Evolutionary conservation across 1,140 invertebrate genomes (phyloP).

Genomic region (Drusus annulatus): DNA sequence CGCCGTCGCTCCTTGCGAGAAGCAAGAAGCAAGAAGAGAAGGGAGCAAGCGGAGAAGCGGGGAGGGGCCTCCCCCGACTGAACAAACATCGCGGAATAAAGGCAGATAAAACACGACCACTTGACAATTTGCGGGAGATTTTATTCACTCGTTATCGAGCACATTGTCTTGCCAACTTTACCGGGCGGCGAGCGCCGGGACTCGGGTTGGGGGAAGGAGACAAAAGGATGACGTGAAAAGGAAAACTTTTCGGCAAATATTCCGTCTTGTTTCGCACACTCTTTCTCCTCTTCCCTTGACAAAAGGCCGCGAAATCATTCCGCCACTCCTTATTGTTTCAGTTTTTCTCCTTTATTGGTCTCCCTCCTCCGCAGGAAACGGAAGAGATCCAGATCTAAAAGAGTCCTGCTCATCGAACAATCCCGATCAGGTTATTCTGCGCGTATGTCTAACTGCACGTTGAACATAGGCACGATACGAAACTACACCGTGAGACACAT

Average conservation of each 20-base stretch:
- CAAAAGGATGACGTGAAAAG: conserved; percentile 56
- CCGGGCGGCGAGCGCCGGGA: background rate
- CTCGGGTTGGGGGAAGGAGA: conserved; percentile 21
- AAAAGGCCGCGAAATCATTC: conserved; percentile 52
- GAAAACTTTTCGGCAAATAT: conserved; percentile 57
- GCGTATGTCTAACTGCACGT: no score
- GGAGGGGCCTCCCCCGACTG: conserved; percentile 16
- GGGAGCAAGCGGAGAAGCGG: background rate
- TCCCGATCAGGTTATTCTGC: no score
- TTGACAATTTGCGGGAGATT: conserved; percentile 53
- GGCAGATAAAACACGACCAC: conserved; percentile 56
- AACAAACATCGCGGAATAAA: conserved; percentile 54
- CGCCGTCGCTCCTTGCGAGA: background rate
- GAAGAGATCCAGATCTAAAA: background rate
- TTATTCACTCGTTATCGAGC: conserved; percentile 58
- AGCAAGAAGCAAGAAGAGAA: background rate
- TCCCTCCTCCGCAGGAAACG: background rate
- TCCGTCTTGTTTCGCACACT: conserved; percentile 44
- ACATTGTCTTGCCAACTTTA: conserved; percentile 55
- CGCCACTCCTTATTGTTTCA: conserved; percentile 53
- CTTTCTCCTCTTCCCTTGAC: conserved; percentile 41
- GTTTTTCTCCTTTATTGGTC: conserved; percentile 36
- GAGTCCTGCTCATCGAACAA: no score
- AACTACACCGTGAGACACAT: no score
- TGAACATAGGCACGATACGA: no score